Conservation (phyloP, 2,888 invertebrate species). For the Zaprionus obscuricornis region DNA sequence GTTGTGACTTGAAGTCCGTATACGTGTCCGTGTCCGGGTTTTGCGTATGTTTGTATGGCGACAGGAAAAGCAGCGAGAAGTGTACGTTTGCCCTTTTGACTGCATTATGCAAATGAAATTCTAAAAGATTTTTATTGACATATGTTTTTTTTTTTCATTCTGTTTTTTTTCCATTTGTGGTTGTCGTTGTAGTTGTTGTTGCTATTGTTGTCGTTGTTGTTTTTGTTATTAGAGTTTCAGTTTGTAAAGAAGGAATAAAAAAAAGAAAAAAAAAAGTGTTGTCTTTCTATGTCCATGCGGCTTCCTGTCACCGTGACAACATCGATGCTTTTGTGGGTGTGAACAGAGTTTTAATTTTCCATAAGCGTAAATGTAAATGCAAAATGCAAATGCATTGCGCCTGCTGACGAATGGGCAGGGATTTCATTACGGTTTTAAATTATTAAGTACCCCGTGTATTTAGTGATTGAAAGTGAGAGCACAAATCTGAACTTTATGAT, state of each 20-base stretch:
- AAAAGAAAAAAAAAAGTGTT: no score
- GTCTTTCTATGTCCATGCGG: constrained; percentile 26
- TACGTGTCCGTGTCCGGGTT: not conserved
- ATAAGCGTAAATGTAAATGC: constrained; percentile 43
- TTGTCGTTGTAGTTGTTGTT: constrained; percentile 28
- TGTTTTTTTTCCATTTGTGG: constrained; percentile 21
- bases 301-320: constrained; percentile 49
- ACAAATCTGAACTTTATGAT: constrained; percentile 61
- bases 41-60: constrained; percentile 18
- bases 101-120: constrained; percentile 77
- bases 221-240: not conserved
- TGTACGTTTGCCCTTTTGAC: constrained; percentile 77
- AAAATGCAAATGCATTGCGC: constrained; percentile 7
- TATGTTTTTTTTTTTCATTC: constrained; percentile 60
- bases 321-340: constrained; percentile 61
- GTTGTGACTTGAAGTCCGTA: constrained; percentile 1
- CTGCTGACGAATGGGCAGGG: no score
- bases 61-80: constrained; percentile 52
- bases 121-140: constrained; percentile 75
- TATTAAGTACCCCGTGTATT: constrained; percentile 44
- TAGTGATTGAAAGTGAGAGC: constrained; percentile 63
- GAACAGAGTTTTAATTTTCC: constrained; percentile 67
- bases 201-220: constrained; percentile 21
- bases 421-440: constrained; percentile 21
- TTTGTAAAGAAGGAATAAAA: no score